A percentile compares a stretch with the other conserved stretches of the same genome.
Evolutionary conservation across 1,140 invertebrate genomes (phyloP).

Genomic region (Oedothorax gibbosus): DNA sequence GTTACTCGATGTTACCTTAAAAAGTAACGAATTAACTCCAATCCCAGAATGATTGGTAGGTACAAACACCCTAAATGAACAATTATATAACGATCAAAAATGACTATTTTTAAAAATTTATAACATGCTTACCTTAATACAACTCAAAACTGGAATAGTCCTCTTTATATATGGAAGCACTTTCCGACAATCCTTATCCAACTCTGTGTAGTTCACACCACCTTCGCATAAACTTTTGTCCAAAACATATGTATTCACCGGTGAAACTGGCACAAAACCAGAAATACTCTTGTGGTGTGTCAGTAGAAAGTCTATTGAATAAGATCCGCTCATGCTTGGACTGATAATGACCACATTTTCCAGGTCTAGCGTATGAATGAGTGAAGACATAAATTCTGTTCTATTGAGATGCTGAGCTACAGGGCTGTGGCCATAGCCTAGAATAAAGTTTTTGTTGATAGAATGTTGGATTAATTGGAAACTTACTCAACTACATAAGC

Average conservation of each 20-base stretch:
- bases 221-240: slow-evolving; percentile 5
- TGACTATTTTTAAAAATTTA: too few relatives aligned
- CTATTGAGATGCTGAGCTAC: slow-evolving; percentile 26
- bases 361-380: slow-evolving; percentile 64
- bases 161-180: slow-evolving; percentile 7
- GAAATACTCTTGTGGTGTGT: slow-evolving; percentile 62
- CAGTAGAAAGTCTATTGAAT: slow-evolving; percentile 68
- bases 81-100: too few relatives aligned
- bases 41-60: too few relatives aligned
- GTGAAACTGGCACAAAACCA: slow-evolving; percentile 70
- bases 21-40: too few relatives aligned
- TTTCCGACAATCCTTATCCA: slow-evolving; percentile 12
- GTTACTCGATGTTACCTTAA: too few relatives aligned
- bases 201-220: not conserved
- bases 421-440: slow-evolving; percentile 30
- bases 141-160: slow-evolving; percentile 20
- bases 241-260: slow-evolving; percentile 65
- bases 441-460: not conserved
- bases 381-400: slow-evolving; percentile 64
- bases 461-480: too few relatives aligned
- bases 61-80: too few relatives aligned
- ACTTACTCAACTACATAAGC: too few relatives aligned
- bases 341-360: slow-evolving; percentile 68
- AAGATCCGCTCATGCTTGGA: slow-evolving; percentile 71
- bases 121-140: slow-evolving; percentile 16